Evolutionary conservation across 92 coral and sea anemone species (phyloP), one percentile per base, ranked within the genome.

Genomic region (Actinostola sp.): DNA sequence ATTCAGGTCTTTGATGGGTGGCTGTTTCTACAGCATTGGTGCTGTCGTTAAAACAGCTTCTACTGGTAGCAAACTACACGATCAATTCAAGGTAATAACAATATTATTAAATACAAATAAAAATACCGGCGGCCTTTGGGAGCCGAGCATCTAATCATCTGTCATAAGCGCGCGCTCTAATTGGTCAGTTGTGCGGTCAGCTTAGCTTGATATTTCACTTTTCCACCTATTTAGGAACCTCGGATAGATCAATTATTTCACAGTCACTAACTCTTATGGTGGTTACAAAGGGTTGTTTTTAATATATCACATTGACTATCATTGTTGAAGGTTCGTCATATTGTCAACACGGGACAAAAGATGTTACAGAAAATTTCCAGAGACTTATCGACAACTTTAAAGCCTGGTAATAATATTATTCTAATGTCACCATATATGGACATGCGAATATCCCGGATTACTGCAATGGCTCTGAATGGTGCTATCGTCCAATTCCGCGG

Each of bases 31-130:
- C 19, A 34, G 49, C 1, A 24, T 68, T 68, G 74, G 74, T 30
- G 30, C 48, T 20, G 33, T 52, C 8, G 31, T 68, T 41, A 51
- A 51, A 32, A n/a, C 46, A 68, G 74, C 74, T 24, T 51, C 61
- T 20, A 23, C 7, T n/a, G 53, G 15, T 16, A 46, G 19, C 53
- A 20, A 24, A 36, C 11, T 36, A 36, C n/a, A 36, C 4, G 42
- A 36, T 36, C 42, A 36, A 36, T 36, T 11, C 6, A 36, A 36
- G 42, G 42, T 36, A 36, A 11, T 11, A 36, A 36, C 42, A 36
- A 36, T n/a, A n/a, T n/a, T n/a, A n/a, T n/a, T n/a, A n/a, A n/a
- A n/a, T n/a, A n/a, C n/a, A n/a, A n/a, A n/a, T n/a, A n/a, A n/a
- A n/a, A n/a, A n/a, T n/a, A n/a, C n/a, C n/a, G n/a, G n/a, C n/a